Evolutionary conservation across 2,888 invertebrate species (phyloP), one percentile per base, ranked within the genome.

Genomic region (Oscheius sp.): DNA sequence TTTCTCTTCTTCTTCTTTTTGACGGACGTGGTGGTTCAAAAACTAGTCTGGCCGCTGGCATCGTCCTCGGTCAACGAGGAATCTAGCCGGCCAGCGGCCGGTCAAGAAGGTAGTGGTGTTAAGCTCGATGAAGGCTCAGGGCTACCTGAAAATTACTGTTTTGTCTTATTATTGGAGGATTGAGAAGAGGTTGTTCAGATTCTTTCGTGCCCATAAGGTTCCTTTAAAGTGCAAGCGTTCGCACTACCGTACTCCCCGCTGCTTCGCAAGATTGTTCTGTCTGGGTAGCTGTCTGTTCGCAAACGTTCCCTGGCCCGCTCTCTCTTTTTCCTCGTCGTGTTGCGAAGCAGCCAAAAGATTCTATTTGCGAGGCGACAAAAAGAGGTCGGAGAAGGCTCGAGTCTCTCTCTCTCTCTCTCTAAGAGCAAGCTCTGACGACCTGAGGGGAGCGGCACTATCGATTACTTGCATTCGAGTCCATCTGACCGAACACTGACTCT

Each of bases 351-450:
- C 21, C 42, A 42, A 42, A 42, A 29, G n/a, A 7, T 2, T 13
- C 33, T 57, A 57, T 57, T 57, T 57, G 57, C 57, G n/a, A 57
- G 57, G 57, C 29, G 57, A 57, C 57, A 57, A 57, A 57, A 57
- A 57, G 33, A 29, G 33, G 29, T 2, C 57, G 57, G 42, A 21
- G 42, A 42, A 7, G 7, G 7, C 42, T 42, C 42, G 42, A 42
- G 42, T 3, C 42, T 42, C 7, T 42, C 42, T 42, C 7, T 42
- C 42, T 42, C 42, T 42, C 42, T 21, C 21, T 21, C 21, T 21
- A 42, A 7, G 42, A 42, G 21, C 21, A 21, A 21, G 21, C 21
- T 21, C 21, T 21, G 21, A 42, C 42, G 42, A 42, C 3, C 3
- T 7, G 42, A 42, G 42, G 42, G 42, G 42, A 42, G 4, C 42